Conservation (phyloP, 2,888 invertebrate species). For the Hyppa rectilinea region DNA sequence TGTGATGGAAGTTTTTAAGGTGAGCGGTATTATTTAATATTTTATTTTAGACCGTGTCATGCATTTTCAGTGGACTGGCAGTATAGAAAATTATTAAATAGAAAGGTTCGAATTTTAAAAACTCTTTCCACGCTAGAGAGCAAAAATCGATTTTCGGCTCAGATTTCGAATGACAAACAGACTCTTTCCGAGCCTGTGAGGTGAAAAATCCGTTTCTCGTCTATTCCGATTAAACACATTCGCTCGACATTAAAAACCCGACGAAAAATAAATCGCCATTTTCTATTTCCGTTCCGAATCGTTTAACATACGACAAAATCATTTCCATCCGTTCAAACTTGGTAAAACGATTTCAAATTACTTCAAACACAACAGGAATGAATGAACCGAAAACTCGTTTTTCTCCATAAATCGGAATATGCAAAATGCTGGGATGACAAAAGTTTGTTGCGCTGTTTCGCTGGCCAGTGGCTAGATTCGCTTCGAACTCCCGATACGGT, state of each 20-base stretch:
- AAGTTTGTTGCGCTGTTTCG: constrained; percentile 83
- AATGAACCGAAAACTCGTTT: constrained; percentile 64
- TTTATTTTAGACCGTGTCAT: too few relatives aligned
- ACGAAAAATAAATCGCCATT: constrained; percentile 42
- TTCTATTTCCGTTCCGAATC: constrained; percentile 73
- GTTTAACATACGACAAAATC: constrained; percentile 62
- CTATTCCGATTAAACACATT: constrained; percentile 29
- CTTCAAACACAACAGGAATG: constrained; percentile 67
- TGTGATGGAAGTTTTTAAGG: too few relatives aligned
- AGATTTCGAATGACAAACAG: too few relatives aligned
- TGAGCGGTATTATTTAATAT: too few relatives aligned
- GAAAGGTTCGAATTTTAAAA: too few relatives aligned
- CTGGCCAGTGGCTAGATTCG: constrained; percentile 81
- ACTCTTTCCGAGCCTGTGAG: too few relatives aligned
- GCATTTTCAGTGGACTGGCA: too few relatives aligned
- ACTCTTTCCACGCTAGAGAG: too few relatives aligned
- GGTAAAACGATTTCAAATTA: constrained; percentile 65
- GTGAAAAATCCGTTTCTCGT: constrained; percentile 9
- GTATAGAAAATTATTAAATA: too few relatives aligned
- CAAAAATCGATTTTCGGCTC: too few relatives aligned
- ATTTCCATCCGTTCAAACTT: constrained; percentile 66
- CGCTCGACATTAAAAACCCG: constrained; percentile 19
- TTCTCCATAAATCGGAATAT: constrained; percentile 74
- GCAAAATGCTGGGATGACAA: constrained; percentile 80
- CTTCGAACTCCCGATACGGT: constrained; percentile 86